phyloP scores from a whole-genome alignment of 1,140 invertebrate genomes.

The Akabosia matsudoensis region DNA sequence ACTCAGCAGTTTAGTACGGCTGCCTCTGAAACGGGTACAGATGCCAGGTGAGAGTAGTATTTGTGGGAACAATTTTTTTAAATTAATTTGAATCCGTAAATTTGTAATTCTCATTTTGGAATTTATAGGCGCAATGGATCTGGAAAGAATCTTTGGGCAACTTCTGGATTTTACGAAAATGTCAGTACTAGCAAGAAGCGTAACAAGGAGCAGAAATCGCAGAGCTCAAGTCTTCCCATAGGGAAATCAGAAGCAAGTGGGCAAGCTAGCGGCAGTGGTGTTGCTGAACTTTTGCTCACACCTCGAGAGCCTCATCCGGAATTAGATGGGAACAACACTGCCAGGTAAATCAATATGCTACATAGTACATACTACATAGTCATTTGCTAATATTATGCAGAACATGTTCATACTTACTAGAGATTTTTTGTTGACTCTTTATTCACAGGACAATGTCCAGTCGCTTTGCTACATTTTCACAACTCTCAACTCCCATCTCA shows the following conservation, averaged over 20 bases:
- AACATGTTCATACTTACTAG: too few species aligned
- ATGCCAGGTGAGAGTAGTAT: neutral
- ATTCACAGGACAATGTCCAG: too few species aligned
- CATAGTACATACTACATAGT: too few species aligned
- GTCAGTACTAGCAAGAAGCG: constrained; percentile 38
- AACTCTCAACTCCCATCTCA: too few species aligned
- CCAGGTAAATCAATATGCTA: neutral
- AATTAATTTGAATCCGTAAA: neutral
- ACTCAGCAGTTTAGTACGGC: neutral
- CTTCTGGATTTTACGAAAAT: constrained; percentile 37
- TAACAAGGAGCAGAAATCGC: constrained; percentile 39
- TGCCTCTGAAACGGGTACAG: neutral
- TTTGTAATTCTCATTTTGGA: neutral
- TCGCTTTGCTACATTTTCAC: too few species aligned
- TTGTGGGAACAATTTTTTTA: neutral
- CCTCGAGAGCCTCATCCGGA: neutral
- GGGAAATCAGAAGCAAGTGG: neutral
- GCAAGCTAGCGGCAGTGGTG: neutral
- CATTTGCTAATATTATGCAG: too few species aligned
- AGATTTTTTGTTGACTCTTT: too few species aligned
- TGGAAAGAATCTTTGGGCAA: constrained; percentile 16
- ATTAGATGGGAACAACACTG: neutral
- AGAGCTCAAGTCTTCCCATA: constrained; percentile 5
- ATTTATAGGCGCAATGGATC: constrained; percentile 32
- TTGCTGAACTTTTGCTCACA: neutral